phyloP scores from a whole-genome alignment of 2,888 invertebrate genomes.

The Acronicta alni region DNA sequence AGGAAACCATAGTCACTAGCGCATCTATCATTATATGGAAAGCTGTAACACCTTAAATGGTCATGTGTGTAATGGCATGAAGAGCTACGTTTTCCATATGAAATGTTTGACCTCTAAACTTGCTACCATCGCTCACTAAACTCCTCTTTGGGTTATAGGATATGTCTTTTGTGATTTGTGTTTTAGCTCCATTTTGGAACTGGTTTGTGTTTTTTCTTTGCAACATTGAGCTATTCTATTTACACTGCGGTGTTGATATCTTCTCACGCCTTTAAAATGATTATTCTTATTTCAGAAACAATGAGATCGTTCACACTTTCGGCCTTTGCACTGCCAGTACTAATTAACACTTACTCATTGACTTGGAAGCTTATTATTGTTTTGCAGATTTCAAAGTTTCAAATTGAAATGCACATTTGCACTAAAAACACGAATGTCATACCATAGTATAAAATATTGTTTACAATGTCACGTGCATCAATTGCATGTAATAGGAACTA shows the following conservation, averaged over 20 bases:
- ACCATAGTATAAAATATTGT: neutral
- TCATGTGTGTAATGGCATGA: too few species aligned
- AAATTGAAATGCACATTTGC: neutral
- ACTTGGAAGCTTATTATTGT: constrained; percentile 2
- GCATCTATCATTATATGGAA: too few species aligned
- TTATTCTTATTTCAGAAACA: constrained; percentile 9
- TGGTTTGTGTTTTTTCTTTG: neutral
- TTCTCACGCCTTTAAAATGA: constrained; percentile 17
- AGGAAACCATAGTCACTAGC: too few species aligned
- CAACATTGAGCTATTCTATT: neutral
- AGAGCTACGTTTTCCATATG: too few species aligned
- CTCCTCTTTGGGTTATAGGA: too few species aligned
- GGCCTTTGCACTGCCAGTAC: constrained; percentile 5
- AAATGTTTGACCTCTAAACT: too few species aligned
- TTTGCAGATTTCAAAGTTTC: neutral
- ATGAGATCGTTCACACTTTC: constrained; percentile 12
- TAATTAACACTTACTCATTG: constrained; percentile 25
- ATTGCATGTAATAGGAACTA: constrained; percentile 6
- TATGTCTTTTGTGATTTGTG: too few species aligned
- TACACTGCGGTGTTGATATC: constrained; percentile 2
- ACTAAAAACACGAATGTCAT: neutral
- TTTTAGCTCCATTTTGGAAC: too few species aligned
- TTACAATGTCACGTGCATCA: neutral
- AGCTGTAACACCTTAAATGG: too few species aligned
- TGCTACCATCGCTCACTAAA: too few species aligned